These are phyloP conservation scores for Leptinotarsa texana DNA, from an alignment of 1,140 invertebrate species.

Conservation along the genomic window DNA sequence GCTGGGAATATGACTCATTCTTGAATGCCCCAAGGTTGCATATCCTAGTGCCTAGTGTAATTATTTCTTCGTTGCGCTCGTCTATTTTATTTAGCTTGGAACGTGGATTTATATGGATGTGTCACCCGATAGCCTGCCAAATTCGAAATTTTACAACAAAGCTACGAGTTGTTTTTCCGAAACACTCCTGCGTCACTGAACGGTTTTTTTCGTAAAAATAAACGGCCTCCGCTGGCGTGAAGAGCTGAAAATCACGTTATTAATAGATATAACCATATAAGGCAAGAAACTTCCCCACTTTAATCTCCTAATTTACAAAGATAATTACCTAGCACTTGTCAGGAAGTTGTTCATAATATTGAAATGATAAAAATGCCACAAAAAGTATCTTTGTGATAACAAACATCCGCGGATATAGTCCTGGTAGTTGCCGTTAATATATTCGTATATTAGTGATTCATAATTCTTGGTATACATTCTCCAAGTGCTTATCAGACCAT, in stretches of 20 bases:
- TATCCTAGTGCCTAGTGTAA: background rate
- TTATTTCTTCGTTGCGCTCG: too few relatives aligned
- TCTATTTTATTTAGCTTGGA: background rate
- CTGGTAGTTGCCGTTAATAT: background rate
- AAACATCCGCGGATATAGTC: too few relatives aligned
- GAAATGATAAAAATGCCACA: too few relatives aligned
- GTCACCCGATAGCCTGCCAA: conserved; percentile 23
- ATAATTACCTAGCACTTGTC: background rate
- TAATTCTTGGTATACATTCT: background rate
- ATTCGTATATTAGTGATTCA: background rate
- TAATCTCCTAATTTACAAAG: background rate
- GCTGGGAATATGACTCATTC: background rate
- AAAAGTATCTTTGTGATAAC: too few relatives aligned
- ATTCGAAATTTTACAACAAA: background rate
- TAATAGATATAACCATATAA: background rate
- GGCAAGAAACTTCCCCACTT: background rate
- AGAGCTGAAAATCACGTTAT: background rate
- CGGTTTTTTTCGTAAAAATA: too few relatives aligned
- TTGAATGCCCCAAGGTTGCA: conserved; percentile 19
- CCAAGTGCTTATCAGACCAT: background rate
- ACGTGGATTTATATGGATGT: conserved; percentile 26
- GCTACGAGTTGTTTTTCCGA: too few relatives aligned
- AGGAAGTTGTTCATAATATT: too few relatives aligned
- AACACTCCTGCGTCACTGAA: too few relatives aligned
- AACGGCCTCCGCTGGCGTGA: background rate